Base-by-base conservation (phyloP, 2,888 invertebrate genomes). In the Xanthia icteritia region DNA sequence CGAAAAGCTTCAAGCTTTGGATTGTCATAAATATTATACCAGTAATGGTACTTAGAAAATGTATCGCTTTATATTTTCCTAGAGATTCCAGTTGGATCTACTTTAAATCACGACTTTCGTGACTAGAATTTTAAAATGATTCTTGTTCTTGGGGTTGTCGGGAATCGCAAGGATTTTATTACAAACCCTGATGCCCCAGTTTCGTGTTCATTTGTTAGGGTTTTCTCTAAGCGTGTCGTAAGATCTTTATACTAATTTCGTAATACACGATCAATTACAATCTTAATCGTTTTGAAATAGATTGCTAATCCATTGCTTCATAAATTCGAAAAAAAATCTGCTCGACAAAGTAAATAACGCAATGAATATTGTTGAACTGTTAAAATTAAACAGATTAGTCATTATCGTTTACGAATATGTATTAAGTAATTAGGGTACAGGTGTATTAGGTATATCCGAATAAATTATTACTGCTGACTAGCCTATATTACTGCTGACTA, bases 41-140 rank as follows among this genome's bases (percentile, higher is more conserved):
- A 6, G 27, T 17, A 51, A 73, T 36, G 27, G 42, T 73, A 73
- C 75, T 31, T 39, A 42, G 75, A 63, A 73, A 58, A 58, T 42
- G 61, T 42, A 5, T 42, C 9, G 5, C 20, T n/a, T 39, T 48
- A 27, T 51, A 48, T 51, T 27, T 23, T 20, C 58, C 36, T 54
- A n/a, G 51, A n/a, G 42, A 13, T 61, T 31, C 42, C 31, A 75
- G 0, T 61, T 75, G 54, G 11, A 51, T n/a, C 31, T 48, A 31
- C 5, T 48, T 45, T 27, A 71, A 72, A 61, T 60, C 36, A 39
- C 42, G 61, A 45, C 9, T 60, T 74, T 39, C 48, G 20, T 39
- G 60, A 39, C 27, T 60, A 27, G 48, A 61, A 31, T 61, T 60
- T 74, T 42, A 51, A 61, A 61, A 51, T 42, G 6, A n/a, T 73